Conservation (phyloP, 1,140 invertebrate genomes). For the Anastatus disparis region DNA sequence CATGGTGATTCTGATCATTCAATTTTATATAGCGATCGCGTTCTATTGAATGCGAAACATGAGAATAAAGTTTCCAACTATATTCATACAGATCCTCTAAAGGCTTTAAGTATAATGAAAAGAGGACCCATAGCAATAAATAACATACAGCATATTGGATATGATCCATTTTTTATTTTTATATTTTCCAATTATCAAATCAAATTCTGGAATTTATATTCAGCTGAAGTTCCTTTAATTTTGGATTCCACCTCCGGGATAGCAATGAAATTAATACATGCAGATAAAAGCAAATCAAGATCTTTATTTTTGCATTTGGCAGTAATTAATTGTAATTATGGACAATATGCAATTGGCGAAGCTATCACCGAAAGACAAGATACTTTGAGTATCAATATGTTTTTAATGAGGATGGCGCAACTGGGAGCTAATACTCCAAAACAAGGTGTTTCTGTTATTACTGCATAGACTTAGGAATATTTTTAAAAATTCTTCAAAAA, state of each 20-base stretch:
- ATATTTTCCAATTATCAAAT: neutral
- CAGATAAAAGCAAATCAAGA: neutral
- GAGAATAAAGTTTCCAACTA: neutral
- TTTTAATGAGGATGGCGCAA: neutral
- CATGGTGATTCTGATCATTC: neutral
- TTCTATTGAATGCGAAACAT: neutral
- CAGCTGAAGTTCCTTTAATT: neutral
- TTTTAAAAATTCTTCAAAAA: too few species aligned
- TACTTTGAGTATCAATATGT: neutral
- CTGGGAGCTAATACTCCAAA: neutral
- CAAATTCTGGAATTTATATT: neutral
- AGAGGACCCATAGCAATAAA: neutral
- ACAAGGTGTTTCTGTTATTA: neutral
- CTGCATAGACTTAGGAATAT: too few species aligned
- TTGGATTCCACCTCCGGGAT: neutral
- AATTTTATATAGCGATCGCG: neutral
- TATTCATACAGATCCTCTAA: neutral
- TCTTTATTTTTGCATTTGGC: neutral
- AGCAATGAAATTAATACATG: neutral
- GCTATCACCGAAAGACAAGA: neutral
- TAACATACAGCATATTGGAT: neutral
- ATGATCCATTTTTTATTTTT: neutral
- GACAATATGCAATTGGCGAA: neutral
- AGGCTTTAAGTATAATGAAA: neutral
- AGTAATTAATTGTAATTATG: neutral